Conservation (phyloP, 1,140 invertebrate genomes). For the Pteromalus puparum region DNA sequence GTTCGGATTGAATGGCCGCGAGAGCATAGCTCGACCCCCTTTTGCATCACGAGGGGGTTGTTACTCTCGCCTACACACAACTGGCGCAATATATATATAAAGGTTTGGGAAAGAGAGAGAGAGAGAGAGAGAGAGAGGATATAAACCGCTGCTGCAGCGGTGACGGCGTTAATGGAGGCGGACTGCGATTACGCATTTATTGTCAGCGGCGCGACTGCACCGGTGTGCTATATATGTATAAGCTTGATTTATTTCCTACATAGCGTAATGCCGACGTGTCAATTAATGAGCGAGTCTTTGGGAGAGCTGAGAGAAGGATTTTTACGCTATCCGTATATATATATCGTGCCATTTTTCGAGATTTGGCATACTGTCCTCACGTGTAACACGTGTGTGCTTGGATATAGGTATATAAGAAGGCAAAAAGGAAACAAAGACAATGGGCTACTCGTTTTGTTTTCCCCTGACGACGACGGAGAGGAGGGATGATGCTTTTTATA, state of each 20-base stretch:
- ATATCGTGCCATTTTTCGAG: constrained; percentile 8
- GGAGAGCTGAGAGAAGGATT: neutral
- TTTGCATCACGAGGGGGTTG: constrained; percentile 23
- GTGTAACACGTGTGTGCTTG: neutral
- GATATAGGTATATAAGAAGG: neutral
- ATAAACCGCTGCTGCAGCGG: neutral
- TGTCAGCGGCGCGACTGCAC: constrained; percentile 6
- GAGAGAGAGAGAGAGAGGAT: neutral
- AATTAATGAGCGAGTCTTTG: constrained; percentile 30
- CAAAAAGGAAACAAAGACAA: neutral
- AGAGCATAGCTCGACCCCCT: neutral
- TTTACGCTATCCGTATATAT: neutral
- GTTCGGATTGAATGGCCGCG: constrained; percentile 25
- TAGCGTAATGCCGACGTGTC: constrained; percentile 16
- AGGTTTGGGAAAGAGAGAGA: neutral
- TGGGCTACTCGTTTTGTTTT: neutral
- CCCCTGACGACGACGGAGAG: neutral
- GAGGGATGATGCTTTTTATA: constrained; percentile 12
- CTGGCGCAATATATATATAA: constrained; percentile 39
- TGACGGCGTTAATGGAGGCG: constrained; percentile 26
- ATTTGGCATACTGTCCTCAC: neutral
- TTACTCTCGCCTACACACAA: constrained; percentile 11
- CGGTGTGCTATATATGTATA: neutral
- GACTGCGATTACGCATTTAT: constrained; percentile 43
- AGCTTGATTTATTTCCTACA: constrained; percentile 42